phyloP scores from a whole-genome alignment of 1,140 invertebrate genomes.

The Bombyx mandarina region DNA sequence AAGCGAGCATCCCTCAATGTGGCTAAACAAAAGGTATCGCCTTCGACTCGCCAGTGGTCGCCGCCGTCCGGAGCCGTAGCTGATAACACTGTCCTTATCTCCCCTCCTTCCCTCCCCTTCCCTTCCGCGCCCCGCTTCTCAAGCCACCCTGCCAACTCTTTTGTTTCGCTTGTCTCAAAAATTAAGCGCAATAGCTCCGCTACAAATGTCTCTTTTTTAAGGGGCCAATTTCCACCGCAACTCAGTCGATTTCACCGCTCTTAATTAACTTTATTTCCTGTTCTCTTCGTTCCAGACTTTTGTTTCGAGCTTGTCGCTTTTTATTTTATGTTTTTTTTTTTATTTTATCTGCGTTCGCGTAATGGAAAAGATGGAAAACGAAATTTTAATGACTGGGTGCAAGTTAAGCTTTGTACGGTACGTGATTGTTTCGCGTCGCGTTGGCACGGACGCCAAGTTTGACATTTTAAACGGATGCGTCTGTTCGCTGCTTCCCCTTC shows the following conservation, averaged over 20 bases:
- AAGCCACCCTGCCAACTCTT: constrained; percentile 54
- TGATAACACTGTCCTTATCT: constrained; percentile 65
- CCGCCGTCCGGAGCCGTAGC: constrained; percentile 44
- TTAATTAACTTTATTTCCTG: constrained; percentile 71
- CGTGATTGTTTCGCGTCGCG: constrained; percentile 49
- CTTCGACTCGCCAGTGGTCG: constrained; percentile 59
- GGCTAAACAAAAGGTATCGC: constrained; percentile 64
- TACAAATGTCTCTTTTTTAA: constrained; percentile 71
- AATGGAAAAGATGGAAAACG: constrained; percentile 69
- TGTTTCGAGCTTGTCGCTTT: constrained; percentile 58
- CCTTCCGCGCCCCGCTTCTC: constrained; percentile 24
- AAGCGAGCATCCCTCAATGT: constrained; percentile 62
- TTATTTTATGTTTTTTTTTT: constrained; percentile 66
- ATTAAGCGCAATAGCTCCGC: constrained; percentile 67
- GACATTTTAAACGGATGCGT: constrained; percentile 46
- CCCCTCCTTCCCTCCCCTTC: constrained; percentile 26
- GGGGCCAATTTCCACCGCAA: constrained; percentile 68
- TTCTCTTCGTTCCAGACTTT: constrained; percentile 63
- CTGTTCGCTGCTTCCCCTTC: constrained; percentile 28
- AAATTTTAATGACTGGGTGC: constrained; percentile 67
- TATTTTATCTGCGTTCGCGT: constrained; percentile 67
- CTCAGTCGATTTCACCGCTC: constrained; percentile 69
- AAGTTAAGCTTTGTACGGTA: constrained; percentile 58
- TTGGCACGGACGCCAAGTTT: constrained; percentile 40
- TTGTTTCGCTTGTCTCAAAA: constrained; percentile 71